Evolutionary conservation across 2,113 vertebrate species (phyloP).

Genomic region (Choloepus hoffmanni): DNA sequence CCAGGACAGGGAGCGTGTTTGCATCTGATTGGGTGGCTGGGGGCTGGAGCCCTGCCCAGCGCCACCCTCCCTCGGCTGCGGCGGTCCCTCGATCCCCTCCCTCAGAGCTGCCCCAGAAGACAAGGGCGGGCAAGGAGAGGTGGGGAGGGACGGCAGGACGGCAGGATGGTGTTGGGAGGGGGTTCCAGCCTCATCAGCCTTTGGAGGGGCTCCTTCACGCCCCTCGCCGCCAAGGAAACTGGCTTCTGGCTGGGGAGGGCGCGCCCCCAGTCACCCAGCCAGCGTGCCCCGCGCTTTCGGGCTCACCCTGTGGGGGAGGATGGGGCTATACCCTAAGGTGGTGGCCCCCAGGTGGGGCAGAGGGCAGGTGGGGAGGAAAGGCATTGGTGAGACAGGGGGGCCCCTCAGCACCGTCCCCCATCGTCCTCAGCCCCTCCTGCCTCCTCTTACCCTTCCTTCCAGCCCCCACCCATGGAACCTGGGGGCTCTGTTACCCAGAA

Average conservation of each 20-base stretch:
- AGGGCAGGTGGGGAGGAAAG: background rate
- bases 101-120: background rate
- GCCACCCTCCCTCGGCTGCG: accelerated
- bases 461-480: background rate
- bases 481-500: conserved; percentile 41
- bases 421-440: background rate
- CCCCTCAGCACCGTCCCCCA: background rate
- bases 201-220: background rate
- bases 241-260: background rate
- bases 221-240: too few species aligned
- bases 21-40: background rate
- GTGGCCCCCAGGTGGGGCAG: background rate
- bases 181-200: background rate
- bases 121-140: background rate
- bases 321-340: background rate
- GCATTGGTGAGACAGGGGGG: background rate
- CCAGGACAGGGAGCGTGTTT: background rate
- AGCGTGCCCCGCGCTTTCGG: background rate
- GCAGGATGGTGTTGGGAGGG: background rate
- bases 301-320: background rate
- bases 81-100: background rate
- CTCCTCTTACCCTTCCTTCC: background rate
- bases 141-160: background rate
- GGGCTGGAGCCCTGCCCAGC: background rate
- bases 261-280: background rate